phyloP scores from a whole-genome alignment of 2,113 vertebrate species.

The Anguilla japonica region DNA sequence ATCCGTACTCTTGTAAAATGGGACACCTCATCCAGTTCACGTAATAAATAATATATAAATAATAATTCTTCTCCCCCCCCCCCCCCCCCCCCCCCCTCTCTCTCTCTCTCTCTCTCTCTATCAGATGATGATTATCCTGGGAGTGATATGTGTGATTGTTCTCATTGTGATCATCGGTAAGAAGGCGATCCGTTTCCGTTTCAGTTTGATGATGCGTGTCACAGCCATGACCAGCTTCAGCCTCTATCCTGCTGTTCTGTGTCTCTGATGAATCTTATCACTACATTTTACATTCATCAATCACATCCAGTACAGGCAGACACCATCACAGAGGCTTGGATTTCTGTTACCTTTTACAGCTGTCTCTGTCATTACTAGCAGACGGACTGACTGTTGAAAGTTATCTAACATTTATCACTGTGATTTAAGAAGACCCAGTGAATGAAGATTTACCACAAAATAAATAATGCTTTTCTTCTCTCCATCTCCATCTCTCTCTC shows the following conservation, averaged over 20 bases:
- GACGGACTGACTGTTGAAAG: too few relatives aligned
- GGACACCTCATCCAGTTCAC: too few relatives aligned
- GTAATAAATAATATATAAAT: too few relatives aligned
- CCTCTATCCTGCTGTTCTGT: background rate
- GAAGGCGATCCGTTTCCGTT: slow-evolving; percentile 31
- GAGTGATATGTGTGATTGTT: slow-evolving; percentile 82
- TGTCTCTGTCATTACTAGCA: too few relatives aligned
- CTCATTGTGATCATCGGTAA: slow-evolving; percentile 95
- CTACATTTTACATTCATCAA: too few relatives aligned
- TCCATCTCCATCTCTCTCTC: slow-evolving; percentile 16
- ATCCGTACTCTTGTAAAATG: too few relatives aligned
- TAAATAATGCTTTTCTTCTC: background rate
- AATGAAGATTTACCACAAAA: too few relatives aligned
- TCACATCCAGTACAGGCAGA: too few relatives aligned
- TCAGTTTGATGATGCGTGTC: too few relatives aligned
- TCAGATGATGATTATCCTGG: slow-evolving; percentile 97
- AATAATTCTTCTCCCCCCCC: background rate
- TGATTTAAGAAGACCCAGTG: too few relatives aligned
- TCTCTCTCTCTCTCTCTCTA: slow-evolving; percentile 41
- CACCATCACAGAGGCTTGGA: too few relatives aligned
- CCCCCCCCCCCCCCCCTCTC: slow-evolving; percentile 35
- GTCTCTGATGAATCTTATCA: background rate
- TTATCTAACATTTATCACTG: background rate
- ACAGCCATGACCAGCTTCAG: background rate
- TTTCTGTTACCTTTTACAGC: too few relatives aligned